Evolutionary conservation across 1,140 invertebrate genomes (phyloP).

Genomic region (Drosophila sp.): DNA sequence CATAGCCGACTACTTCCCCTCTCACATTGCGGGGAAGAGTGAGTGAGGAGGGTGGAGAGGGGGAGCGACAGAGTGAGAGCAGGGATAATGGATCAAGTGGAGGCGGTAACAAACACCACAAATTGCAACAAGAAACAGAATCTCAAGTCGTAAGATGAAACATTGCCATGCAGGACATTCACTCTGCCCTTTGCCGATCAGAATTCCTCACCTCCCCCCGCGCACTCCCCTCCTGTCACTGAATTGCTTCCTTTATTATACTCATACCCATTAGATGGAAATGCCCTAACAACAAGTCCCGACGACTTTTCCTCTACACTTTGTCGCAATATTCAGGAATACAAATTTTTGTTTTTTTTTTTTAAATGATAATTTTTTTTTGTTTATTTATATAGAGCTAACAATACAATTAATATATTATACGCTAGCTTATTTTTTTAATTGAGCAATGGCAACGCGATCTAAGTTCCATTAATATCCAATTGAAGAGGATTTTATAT

Average conservation of each 20-base stretch:
- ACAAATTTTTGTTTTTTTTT: no score
- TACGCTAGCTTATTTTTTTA: no score
- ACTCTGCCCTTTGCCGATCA: slow-evolving; percentile 41
- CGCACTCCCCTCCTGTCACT: slow-evolving; percentile 23
- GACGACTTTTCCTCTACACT: no score
- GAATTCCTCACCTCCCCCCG: not conserved
- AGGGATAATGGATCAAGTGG: slow-evolving; percentile 77
- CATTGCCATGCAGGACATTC: slow-evolving; percentile 69
- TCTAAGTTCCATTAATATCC: no score
- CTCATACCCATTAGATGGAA: not conserved
- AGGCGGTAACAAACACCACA: slow-evolving; percentile 75
- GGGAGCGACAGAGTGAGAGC: not conserved
- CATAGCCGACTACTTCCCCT: not conserved
- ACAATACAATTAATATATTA: no score
- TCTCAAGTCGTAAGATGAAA: slow-evolving; percentile 30
- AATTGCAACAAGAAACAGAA: slow-evolving; percentile 61
- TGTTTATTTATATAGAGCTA: no score
- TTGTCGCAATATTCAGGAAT: no score
- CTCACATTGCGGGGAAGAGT: not conserved
- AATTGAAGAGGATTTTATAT: no score
- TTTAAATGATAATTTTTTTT: no score
- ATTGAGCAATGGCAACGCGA: no score
- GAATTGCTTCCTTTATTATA: slow-evolving; percentile 2
- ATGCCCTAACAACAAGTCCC: not conserved
- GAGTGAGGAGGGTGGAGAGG: no score